Base-by-base conservation (phyloP, 1,140 invertebrate genomes). In the Myzus persicae region DNA sequence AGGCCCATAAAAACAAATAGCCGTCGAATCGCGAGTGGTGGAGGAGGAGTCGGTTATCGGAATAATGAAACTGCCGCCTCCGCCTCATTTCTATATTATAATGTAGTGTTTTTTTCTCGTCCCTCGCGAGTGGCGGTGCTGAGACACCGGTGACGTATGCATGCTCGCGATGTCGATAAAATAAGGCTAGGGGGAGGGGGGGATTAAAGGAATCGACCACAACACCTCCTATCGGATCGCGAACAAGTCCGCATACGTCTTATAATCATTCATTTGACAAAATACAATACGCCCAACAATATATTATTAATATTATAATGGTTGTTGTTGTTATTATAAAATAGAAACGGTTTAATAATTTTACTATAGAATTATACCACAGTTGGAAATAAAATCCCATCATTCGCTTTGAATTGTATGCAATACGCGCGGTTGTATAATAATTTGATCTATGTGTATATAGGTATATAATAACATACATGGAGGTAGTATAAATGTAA, bases 1-100 rank as follows among this genome's bases (percentile, higher is more conserved):
- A 76, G 40, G n/a, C 42, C n/a, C 31, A 91, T 82, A 91, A 91
- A 91, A 91, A 91, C 42, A 81, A 91, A 89, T 38, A n/a, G 67
- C n/a, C 44, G 18, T 81, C 54, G 90, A 91, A 22, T 42, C 14
- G 31, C 38, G 2, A 0, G 38, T 22, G 42, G 31, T n/a, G 44
- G 42, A 31, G 5, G 22, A 40, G 24, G 7, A 24, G 82, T 38
- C 24, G 82, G 59, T 42, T 91, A 76, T 59, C 90, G 26, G 40
- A 67, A 40, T 81, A 82, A 81, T 91, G 31, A 82, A 91, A 91
- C 90, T 31, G 26, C 59, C 54, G 20, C 40, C 38, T 14, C n/a
- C 38, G 40, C 82, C 9, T 22, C 59, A 36, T n/a, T 4, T 31
- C 44, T 51, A n/a, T 67, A 67, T 67, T 20, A 48, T 48, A 18